Percentiles rank a stretch among this genome's conserved stretches.
These are phyloP conservation scores for Porites rus DNA, from an alignment of 92 coral and sea anemone species.

Conservation along the genomic window DNA sequence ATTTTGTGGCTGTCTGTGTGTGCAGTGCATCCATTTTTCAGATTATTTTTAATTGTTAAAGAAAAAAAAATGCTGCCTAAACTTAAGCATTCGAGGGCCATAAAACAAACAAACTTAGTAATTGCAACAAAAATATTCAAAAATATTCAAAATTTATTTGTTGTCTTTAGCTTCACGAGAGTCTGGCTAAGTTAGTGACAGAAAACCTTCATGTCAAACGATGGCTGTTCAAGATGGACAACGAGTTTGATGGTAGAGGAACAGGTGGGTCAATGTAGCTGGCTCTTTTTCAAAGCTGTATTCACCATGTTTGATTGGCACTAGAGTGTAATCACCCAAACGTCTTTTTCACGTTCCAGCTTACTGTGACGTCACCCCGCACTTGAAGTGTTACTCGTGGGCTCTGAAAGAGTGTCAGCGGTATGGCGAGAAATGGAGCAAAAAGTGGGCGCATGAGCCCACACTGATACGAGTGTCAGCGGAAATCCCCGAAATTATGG, in stretches of 20 bases:
- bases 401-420: slow-evolving; percentile 95
- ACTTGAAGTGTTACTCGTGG: slow-evolving; percentile 87
- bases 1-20: too few species aligned
- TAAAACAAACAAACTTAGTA: neutral
- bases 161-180: slow-evolving; percentile 83
- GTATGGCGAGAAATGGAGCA: slow-evolving; percentile 98
- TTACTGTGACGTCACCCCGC: slow-evolving; percentile 90
- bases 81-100: neutral
- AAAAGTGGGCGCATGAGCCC: slow-evolving; percentile 99
- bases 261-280: slow-evolving; percentile 68
- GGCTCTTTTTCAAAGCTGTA: neutral
- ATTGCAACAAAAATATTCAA: too few species aligned
- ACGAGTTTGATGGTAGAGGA: slow-evolving; percentile 96
- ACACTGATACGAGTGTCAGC: slow-evolving; percentile 89
- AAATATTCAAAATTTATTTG: neutral
- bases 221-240: slow-evolving; percentile 98
- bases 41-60: too few species aligned
- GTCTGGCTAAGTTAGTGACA: slow-evolving; percentile 92
- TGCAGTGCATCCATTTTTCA: too few species aligned
- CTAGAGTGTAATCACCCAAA: neutral
- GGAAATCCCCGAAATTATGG: slow-evolving; percentile 89
- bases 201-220: slow-evolving; percentile 94
- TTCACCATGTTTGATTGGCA: neutral
- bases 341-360: slow-evolving; percentile 57
- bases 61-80: too few species aligned